A percentile compares a stretch with the other conserved stretches of the same genome.
Evolutionary conservation across 2,888 invertebrate genomes (phyloP).

Genomic region (Gastrophysa polygoni): DNA sequence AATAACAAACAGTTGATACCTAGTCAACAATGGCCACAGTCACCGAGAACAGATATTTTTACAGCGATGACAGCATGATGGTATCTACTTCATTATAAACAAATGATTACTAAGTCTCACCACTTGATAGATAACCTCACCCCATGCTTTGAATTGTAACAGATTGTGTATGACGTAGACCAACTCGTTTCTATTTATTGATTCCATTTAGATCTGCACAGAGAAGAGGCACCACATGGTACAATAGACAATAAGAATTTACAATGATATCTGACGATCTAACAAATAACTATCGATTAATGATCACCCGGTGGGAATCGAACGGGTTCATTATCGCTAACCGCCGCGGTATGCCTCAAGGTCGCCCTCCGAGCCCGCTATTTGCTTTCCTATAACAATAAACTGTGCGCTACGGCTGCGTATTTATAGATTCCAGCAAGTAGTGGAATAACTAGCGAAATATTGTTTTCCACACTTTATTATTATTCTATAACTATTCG

Average conservation of each 20-base stretch:
- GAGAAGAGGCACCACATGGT: no score
- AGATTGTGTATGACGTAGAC: no score
- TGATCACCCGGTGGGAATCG: background rate
- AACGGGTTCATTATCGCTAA: constrained; percentile 1
- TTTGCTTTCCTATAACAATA: constrained; percentile 21
- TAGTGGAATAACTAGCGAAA: no score
- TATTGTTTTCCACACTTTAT: no score
- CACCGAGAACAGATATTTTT: background rate
- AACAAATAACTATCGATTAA: background rate
- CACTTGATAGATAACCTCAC: no score
- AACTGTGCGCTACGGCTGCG: background rate
- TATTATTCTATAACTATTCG: no score
- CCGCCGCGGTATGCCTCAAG: constrained; percentile 19
- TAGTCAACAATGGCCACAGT: background rate
- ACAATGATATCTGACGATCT: background rate
- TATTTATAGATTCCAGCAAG: no score
- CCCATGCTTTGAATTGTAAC: no score
- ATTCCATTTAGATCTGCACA: no score
- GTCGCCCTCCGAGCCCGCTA: constrained; percentile 21
- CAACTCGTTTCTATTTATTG: no score
- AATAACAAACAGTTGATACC: background rate
- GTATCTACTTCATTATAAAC: no score
- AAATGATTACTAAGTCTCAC: no score
- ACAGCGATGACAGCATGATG: background rate
- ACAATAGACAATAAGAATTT: background rate